Evolutionary conservation across 2,888 invertebrate genomes (phyloP).

Genomic region (Gasteruption jaculator): DNA sequence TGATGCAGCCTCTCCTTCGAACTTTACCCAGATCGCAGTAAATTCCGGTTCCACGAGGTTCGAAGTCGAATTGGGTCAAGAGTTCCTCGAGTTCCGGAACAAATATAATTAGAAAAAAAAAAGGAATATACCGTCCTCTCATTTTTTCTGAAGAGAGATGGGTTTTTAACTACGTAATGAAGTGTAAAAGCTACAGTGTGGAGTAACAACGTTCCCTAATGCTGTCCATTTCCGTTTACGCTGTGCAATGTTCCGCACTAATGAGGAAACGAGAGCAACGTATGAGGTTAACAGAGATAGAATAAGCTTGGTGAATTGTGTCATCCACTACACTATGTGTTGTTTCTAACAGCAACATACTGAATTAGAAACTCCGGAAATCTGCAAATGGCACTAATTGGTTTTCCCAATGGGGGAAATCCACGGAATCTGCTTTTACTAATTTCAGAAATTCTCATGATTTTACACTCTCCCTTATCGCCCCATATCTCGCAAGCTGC

Average conservation of each 20-base stretch:
- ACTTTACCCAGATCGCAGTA: too few species aligned
- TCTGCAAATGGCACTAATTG: slow-evolving; percentile 35
- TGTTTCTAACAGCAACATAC: slow-evolving; percentile 27
- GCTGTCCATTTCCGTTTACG: too few species aligned
- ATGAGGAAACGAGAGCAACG: slow-evolving; percentile 20
- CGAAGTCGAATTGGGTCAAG: too few species aligned
- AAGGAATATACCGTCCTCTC: too few species aligned
- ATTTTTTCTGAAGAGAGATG: too few species aligned
- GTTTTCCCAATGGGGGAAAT: slow-evolving; percentile 30
- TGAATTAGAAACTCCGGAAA: slow-evolving; percentile 34
- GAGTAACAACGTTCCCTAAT: too few species aligned
- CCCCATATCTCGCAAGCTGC: background rate
- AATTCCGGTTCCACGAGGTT: too few species aligned
- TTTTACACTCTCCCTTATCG: background rate
- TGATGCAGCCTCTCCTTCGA: too few species aligned
- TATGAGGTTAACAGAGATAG: slow-evolving; percentile 15
- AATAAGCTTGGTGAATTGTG: slow-evolving; percentile 22
- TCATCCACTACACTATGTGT: slow-evolving; percentile 25
- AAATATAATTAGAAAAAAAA: too few species aligned
- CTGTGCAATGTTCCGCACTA: slow-evolving; percentile 16
- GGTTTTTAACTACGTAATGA: too few species aligned
- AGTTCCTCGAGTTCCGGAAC: too few species aligned
- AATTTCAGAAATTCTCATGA: slow-evolving; percentile 24
- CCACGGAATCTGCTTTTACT: slow-evolving; percentile 30
- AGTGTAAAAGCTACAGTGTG: too few species aligned